phyloP scores from a whole-genome alignment of 2,113 vertebrate genomes.

The Lamprotornis superbus region DNA sequence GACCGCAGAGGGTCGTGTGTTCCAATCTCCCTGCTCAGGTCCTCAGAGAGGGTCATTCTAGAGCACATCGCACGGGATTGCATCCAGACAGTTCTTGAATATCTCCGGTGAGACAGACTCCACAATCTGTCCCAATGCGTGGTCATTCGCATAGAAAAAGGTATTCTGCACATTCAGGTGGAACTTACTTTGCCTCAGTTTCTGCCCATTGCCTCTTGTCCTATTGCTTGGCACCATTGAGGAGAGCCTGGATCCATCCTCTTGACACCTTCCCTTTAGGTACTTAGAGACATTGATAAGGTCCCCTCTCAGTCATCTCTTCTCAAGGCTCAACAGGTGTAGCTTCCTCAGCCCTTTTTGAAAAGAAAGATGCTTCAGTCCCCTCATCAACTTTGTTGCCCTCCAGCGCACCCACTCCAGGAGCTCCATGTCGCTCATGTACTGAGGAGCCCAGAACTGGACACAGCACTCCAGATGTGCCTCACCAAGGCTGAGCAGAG shows the following conservation, averaged over 20 bases:
- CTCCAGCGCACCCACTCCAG: background rate
- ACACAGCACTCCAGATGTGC: too few species aligned
- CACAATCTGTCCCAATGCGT: background rate
- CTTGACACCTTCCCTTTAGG: too few species aligned
- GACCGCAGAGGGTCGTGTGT: background rate
- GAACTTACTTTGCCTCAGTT: background rate
- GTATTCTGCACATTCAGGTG: background rate
- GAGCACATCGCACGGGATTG: too few species aligned
- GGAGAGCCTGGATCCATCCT: background rate
- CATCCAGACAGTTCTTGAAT: background rate
- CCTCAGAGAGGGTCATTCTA: background rate
- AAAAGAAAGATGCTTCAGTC: background rate
- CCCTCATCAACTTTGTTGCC: too few species aligned
- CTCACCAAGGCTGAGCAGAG: background rate
- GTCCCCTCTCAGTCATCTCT: background rate
- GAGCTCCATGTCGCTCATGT: too few species aligned
- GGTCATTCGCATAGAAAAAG: background rate
- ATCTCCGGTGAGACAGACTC: background rate
- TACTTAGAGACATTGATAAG: background rate
- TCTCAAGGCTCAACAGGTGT: background rate
- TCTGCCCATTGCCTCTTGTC: background rate
- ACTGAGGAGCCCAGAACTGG: background rate
- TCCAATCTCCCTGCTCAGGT: background rate
- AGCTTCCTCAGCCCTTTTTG: background rate
- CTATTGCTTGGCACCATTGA: background rate